Conservation (phyloP, 1,140 invertebrate genomes). For the Pogonomyrmex barbatus region DNA sequence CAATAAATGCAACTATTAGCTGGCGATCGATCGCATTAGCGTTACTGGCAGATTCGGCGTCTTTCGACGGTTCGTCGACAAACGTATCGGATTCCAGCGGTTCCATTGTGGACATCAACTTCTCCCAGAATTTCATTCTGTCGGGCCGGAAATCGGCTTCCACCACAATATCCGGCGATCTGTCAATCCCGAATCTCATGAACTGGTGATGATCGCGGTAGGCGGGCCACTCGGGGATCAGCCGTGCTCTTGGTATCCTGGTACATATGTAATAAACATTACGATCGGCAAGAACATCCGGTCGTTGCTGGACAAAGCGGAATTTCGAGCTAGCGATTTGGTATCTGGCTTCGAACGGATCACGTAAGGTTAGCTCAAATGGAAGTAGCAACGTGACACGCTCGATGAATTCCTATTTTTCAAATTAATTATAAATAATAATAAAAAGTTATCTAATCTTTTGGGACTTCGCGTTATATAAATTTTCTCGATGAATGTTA, state of each 20-base stretch:
- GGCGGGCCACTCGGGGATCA: slow-evolving; percentile 75
- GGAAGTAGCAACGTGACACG: not conserved
- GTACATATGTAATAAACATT: slow-evolving; percentile 66
- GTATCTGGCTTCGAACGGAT: slow-evolving; percentile 7
- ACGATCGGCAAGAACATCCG: slow-evolving; percentile 25
- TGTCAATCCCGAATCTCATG: slow-evolving; percentile 77
- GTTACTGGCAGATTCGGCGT: not conserved
- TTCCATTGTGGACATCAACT: slow-evolving; percentile 60
- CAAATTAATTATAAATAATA: not conserved
- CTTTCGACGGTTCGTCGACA: accelerated
- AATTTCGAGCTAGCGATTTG: slow-evolving; percentile 10
- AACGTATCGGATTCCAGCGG: not conserved
- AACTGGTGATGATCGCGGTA: slow-evolving; percentile 75
- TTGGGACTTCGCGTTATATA: no score
- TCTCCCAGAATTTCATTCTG: slow-evolving; percentile 80
- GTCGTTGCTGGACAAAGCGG: not conserved
- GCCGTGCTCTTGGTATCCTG: slow-evolving; percentile 75
- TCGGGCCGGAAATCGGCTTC: slow-evolving; percentile 71
- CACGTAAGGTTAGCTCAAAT: not conserved
- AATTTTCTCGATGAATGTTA: not conserved
- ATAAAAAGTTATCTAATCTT: not conserved
- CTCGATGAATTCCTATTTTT: not conserved
- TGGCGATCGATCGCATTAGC: not conserved
- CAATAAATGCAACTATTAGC: not conserved
- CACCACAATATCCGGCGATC: slow-evolving; percentile 70